phyloP scores from a whole-genome alignment of 2,797 vertebrate genomes.

The Gallinago stenura region DNA sequence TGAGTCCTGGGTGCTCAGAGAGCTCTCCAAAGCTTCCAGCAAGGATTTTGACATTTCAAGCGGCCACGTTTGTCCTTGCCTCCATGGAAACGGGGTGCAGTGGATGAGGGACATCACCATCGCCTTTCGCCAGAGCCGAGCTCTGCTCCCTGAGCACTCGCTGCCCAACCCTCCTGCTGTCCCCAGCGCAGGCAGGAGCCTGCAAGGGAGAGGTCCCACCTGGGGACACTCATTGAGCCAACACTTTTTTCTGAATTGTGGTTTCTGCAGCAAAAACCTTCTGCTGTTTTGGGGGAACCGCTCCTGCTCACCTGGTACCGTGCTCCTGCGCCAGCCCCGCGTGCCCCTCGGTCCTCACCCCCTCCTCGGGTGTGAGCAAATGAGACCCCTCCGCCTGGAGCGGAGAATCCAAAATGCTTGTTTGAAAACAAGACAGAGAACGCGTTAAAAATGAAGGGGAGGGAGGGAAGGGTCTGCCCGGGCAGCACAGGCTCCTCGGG shows the following conservation, averaged over 20 bases:
- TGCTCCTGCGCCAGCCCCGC: background rate
- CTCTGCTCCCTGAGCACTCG: too few species aligned
- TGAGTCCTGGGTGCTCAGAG: background rate
- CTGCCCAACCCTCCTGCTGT: background rate
- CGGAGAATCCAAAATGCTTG: background rate
- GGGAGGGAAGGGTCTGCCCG: background rate
- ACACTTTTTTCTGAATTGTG: background rate
- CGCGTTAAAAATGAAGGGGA: background rate
- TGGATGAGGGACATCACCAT: background rate
- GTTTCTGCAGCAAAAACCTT: background rate
- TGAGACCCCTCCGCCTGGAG: background rate
- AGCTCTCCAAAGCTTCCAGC: background rate
- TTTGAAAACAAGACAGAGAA: too few species aligned
- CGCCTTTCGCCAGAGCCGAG: too few species aligned
- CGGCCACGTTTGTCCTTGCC: background rate
- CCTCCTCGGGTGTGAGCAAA: background rate
- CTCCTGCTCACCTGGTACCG: background rate
- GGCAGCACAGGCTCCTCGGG: background rate
- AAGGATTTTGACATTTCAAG: background rate
- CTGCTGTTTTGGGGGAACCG: too few species aligned
- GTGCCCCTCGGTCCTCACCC: background rate
- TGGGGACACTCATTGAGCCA: background rate
- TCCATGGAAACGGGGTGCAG: accelerated
- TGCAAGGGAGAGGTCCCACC: background rate
- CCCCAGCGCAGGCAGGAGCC: background rate